These are phyloP conservation scores for Tachysurus fulvidraco DNA, from an alignment of 2,113 vertebrate genomes.

Conservation along the genomic window DNA sequence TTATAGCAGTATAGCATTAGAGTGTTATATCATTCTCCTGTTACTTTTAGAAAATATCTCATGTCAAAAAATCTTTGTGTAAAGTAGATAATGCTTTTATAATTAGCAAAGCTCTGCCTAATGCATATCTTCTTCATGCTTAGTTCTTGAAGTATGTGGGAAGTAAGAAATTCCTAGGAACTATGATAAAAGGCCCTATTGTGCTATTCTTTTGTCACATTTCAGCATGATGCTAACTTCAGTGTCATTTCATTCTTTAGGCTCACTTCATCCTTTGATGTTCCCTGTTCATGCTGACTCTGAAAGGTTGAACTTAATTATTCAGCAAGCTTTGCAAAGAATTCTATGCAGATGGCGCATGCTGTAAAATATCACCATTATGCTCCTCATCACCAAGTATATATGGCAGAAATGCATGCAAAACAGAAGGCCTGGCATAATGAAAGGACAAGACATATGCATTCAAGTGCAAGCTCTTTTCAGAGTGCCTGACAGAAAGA, in stretches of 20 bases:
- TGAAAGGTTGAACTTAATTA: conserved; percentile 54
- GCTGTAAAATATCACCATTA: conserved; percentile 54
- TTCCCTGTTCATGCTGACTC: conserved; percentile 42
- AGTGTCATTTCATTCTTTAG: conserved; percentile 43
- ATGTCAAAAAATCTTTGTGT: conserved; percentile 16
- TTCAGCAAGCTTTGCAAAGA: conserved; percentile 49
- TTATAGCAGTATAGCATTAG: background rate
- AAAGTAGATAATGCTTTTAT: conserved; percentile 12
- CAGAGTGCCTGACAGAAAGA: conserved; percentile 37
- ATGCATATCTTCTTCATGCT: background rate
- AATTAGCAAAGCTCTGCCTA: conserved; percentile 9
- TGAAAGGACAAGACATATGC: conserved; percentile 51
- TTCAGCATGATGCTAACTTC: conserved; percentile 5
- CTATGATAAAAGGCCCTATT: conserved; percentile 32
- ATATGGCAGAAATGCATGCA: conserved; percentile 51
- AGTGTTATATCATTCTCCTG: conserved; percentile 15
- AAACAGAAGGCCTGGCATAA: conserved; percentile 53
- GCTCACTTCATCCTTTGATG: conserved; percentile 42
- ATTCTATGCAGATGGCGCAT: conserved; percentile 53
- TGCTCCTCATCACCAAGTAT: conserved; percentile 45
- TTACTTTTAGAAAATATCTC: conserved; percentile 2
- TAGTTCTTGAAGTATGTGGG: background rate
- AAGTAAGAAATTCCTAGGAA: conserved; percentile 18
- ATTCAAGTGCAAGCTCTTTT: conserved; percentile 43
- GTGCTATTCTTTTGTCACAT: conserved; percentile 21